Conservation (phyloP, 2,797 vertebrate genomes). For the Botia almorhae region DNA sequence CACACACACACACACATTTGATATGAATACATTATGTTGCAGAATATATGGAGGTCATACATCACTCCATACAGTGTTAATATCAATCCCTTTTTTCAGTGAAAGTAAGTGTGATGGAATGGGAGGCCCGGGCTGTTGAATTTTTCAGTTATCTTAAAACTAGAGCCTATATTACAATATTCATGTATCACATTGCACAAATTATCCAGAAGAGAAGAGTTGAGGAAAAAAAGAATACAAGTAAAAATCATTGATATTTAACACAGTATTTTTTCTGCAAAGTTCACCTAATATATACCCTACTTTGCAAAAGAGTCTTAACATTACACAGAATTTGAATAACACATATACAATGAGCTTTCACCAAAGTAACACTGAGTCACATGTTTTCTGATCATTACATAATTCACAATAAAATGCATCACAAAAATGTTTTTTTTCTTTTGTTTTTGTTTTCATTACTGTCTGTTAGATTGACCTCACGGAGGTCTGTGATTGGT, state of each 20-base stretch:
- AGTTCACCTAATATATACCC: slow-evolving; percentile 80
- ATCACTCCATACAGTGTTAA: slow-evolving; percentile 36
- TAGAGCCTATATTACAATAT: slow-evolving; percentile 59
- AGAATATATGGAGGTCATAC: slow-evolving; percentile 9
- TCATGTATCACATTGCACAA: slow-evolving; percentile 52
- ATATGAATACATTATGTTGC: slow-evolving; percentile 46
- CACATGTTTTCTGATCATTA: slow-evolving; percentile 74
- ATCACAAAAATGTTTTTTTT: slow-evolving; percentile 50
- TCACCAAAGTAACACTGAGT: slow-evolving; percentile 77
- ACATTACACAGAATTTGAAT: slow-evolving; percentile 68
- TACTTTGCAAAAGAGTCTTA: slow-evolving; percentile 77
- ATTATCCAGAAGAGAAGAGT: slow-evolving; percentile 48
- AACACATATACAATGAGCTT: slow-evolving; percentile 79
- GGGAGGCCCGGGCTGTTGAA: slow-evolving; percentile 25
- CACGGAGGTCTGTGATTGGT: slow-evolving; percentile 77
- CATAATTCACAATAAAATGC: slow-evolving; percentile 61
- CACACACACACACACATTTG: slow-evolving; percentile 35
- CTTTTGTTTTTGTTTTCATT: slow-evolving; percentile 28
- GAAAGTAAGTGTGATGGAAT: slow-evolving; percentile 24
- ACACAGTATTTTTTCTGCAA: slow-evolving; percentile 73
- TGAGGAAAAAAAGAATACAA: slow-evolving; percentile 65
- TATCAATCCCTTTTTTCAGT: slow-evolving; percentile 29
- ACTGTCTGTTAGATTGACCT: slow-evolving; percentile 71
- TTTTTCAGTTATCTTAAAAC: slow-evolving; percentile 30
- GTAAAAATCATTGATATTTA: slow-evolving; percentile 79